Percentiles rank a stretch among this genome's conserved stretches.
Conservation (phyloP, 2,113 vertebrate genomes). For the Varanus komodoensis region DNA sequence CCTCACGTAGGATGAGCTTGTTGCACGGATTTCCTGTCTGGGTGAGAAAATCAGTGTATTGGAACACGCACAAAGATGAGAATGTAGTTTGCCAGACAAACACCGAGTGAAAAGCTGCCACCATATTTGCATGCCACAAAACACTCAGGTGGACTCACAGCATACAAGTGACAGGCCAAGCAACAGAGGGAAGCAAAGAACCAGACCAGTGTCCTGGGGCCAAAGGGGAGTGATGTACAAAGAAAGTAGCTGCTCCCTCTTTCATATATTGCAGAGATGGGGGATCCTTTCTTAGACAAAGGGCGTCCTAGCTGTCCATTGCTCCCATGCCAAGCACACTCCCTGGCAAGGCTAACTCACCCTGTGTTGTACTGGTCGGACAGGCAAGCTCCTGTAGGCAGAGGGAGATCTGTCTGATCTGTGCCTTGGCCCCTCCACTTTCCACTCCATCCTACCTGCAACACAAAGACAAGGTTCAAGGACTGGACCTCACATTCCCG, state of each 20-base stretch:
- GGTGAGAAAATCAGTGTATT: not conserved
- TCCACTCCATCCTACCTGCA: constrained; percentile 72
- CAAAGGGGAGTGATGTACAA: not conserved
- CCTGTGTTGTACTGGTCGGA: constrained; percentile 47
- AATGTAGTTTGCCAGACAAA: not conserved
- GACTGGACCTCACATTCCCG: fast-evolving
- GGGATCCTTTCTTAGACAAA: not conserved
- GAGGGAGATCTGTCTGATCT: constrained; percentile 57
- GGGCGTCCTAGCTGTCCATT: not conserved
- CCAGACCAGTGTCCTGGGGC: no score
- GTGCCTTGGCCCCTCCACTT: constrained; percentile 46
- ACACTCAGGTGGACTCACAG: not conserved
- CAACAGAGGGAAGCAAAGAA: not conserved
- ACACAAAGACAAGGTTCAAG: constrained; percentile 49
- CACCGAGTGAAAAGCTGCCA: not conserved
- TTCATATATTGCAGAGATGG: not conserved
- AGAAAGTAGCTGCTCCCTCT: not conserved
- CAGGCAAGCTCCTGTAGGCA: not conserved
- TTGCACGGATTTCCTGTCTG: not conserved
- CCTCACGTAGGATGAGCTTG: not conserved
- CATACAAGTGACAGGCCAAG: not conserved
- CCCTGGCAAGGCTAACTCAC: constrained; percentile 57
- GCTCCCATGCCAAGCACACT: not conserved
- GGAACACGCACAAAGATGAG: not conserved
- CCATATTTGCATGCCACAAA: not conserved